phyloP scores from a whole-genome alignment of 2,888 invertebrate genomes.

The Odontothrips loti region DNA sequence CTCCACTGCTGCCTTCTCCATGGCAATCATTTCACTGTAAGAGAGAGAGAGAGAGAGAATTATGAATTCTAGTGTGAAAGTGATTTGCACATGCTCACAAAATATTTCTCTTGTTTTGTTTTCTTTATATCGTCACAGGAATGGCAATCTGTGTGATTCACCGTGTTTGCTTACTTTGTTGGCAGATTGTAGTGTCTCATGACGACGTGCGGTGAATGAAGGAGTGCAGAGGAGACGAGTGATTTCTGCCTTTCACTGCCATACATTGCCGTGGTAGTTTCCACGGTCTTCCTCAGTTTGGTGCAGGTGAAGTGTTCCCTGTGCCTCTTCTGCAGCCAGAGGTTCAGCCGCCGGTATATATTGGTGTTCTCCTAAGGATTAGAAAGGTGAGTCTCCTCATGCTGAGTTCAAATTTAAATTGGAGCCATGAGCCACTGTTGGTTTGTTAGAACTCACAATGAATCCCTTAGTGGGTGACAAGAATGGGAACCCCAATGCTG shows the following conservation, averaged over 20 bases:
- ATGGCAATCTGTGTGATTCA: no score
- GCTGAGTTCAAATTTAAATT: background rate
- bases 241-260: background rate
- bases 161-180: background rate
- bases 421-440: no score
- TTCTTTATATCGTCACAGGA: no score
- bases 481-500: background rate
- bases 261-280: background rate
- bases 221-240: background rate
- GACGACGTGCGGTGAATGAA: no score
- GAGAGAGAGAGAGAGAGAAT: background rate
- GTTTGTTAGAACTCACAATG: background rate
- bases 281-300: background rate
- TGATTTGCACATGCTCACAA: no score
- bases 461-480: background rate
- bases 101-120: no score
- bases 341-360: background rate
- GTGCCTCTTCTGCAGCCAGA: background rate
- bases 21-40: background rate
- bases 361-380: background rate
- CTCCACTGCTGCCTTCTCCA: background rate
- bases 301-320: background rate
- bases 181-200: background rate
- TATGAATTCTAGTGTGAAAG: background rate
- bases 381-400: background rate